Percentiles rank a stretch among this genome's conserved stretches.
These are phyloP conservation scores for Drosophila rufa DNA, from an alignment of 1,140 invertebrate genomes.

Conservation along the genomic window DNA sequence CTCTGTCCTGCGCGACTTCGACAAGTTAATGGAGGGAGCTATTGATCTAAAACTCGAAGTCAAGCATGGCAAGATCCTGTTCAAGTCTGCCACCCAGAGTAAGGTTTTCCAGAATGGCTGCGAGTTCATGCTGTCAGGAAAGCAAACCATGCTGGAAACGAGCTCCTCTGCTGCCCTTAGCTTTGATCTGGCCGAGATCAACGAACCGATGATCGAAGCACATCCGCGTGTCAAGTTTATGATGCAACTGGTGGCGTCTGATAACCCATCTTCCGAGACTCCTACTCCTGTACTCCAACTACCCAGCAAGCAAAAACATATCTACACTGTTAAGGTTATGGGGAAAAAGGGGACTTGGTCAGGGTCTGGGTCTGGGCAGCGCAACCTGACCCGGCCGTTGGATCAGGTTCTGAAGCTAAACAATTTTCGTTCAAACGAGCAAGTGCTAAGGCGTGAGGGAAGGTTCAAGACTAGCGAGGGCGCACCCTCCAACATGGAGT, in stretches of 20 bases:
- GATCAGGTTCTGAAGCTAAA: neutral
- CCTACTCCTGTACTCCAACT: neutral
- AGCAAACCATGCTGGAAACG: neutral
- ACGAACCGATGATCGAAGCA: neutral
- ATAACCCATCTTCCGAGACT: no score
- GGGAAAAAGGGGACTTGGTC: neutral
- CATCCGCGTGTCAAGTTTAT: neutral
- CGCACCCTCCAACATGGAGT: neutral
- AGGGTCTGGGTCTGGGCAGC: neutral
- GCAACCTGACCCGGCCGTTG: neutral
- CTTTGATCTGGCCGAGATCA: conserved; percentile 28
- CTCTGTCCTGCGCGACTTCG: neutral
- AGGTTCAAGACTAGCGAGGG: neutral
- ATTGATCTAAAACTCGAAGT: neutral
- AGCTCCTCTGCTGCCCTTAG: neutral
- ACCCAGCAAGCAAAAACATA: neutral
- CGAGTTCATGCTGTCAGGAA: conserved; percentile 5
- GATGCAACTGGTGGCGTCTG: conserved; percentile 12
- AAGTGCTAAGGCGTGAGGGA: no score
- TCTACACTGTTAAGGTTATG: neutral
- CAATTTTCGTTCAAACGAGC: neutral
- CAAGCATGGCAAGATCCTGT: conserved; percentile 28
- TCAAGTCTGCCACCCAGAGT: neutral
- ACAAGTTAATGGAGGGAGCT: conserved; percentile 11
- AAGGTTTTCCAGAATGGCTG: conserved; percentile 8